Base-by-base conservation (phyloP, 2,113 vertebrate genomes). In the human (Homo sapiens) region DNA sequence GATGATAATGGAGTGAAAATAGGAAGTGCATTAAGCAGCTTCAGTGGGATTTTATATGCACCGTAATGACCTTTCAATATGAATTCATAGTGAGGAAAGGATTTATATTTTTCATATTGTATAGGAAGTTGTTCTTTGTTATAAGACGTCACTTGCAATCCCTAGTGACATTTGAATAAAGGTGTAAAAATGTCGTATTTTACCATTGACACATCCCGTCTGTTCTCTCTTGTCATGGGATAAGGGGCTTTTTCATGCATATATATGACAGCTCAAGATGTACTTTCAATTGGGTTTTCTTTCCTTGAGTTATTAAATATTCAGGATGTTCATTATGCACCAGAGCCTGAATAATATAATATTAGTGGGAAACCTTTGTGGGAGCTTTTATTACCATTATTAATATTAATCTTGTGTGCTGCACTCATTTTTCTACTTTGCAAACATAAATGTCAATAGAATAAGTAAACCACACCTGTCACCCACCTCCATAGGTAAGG, bases 301-400 rank as follows among this genome's bases (percentile, higher is more conserved):
- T 98, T 98, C 95, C 85, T 96, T 98, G 80, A 52, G 85, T 98
- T 98, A 98, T 98, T 98, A 99, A 99, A 99, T 98, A 98, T 98
- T 98, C 97, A 98, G 78, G 86, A 98, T 97, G 84, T 98, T 98
- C 93, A 97, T 98, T 98, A 98, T 98, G 90, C 87, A 70, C 93
- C 94, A 97, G 80, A 95, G 97, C 76, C 94, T 95, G 97, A 98
- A 98, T 98, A 98, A 98, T 97, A 95, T 93, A 97, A 98, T 98
- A 98, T 98, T 98, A 98, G 98, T 96, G 90, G 83, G 97, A 97
- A 98, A 97, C 84, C 97, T 96, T 90, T 97, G 90, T 85, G 55
- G 96, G 59, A 93, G 27, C 35, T 97, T 94, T 98, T 98, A 97
- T 83, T 94, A 97, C 97, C 85, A 93, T 97, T 98, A 98, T 98